These are phyloP conservation scores for Tachina lurida DNA, from an alignment of 2,888 invertebrate species.

Conservation along the genomic window DNA sequence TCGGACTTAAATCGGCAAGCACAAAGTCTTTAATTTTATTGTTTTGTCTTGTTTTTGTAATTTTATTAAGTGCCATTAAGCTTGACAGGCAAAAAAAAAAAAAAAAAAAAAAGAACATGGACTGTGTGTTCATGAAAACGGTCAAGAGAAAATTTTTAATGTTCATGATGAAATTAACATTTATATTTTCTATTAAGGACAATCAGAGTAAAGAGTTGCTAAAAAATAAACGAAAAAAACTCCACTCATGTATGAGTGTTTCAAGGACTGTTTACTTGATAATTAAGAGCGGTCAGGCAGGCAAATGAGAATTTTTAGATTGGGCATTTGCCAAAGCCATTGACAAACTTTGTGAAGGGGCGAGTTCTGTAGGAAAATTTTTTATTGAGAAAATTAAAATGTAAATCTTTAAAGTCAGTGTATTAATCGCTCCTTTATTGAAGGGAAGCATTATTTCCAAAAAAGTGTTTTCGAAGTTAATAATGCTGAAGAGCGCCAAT, in stretches of 20 bases:
- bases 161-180: constrained; percentile 46
- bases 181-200: constrained; percentile 18
- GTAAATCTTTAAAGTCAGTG: neutral
- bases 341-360: neutral
- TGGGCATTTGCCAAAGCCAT: neutral
- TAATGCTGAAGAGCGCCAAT: too few relatives aligned
- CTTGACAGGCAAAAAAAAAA: constrained; percentile 54
- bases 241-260: neutral
- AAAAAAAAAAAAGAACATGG: constrained; percentile 18
- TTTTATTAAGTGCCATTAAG: constrained; percentile 54
- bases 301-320: constrained; percentile 18
- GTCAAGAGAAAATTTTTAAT: constrained; percentile 31
- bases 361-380: neutral
- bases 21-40: constrained; percentile 13
- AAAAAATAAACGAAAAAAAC: neutral
- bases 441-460: too few relatives aligned
- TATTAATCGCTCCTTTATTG: too few relatives aligned
- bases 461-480: too few relatives aligned
- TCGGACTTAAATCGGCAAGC: constrained; percentile 40
- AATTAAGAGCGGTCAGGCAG: constrained; percentile 15
- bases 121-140: constrained; percentile 45
- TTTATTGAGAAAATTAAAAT: neutral
- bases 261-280: constrained; percentile 15
- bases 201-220: constrained; percentile 3
- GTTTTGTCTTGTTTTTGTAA: neutral